phyloP scores from a whole-genome alignment of 2,888 invertebrate genomes.

The Erebia ligea region DNA sequence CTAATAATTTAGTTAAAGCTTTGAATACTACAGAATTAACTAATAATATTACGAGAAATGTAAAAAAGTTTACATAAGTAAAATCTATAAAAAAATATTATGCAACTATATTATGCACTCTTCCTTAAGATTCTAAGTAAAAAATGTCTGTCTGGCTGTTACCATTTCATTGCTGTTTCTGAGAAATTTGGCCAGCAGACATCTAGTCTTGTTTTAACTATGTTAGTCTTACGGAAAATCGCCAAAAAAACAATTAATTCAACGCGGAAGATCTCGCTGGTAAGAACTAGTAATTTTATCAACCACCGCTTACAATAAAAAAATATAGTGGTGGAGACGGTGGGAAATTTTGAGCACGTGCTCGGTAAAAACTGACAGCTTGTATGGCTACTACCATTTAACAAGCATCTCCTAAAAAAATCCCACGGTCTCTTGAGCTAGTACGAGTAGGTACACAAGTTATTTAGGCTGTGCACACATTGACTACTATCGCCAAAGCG shows the following conservation, averaged over 20 bases:
- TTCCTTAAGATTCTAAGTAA: neutral
- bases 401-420: neutral
- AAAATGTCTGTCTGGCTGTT: neutral
- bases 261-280: neutral
- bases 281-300: constrained; percentile 38
- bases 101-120: neutral
- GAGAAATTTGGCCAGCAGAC: neutral
- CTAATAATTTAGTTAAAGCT: constrained; percentile 1
- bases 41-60: neutral
- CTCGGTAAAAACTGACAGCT: neutral
- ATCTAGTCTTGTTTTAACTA: too few relatives aligned
- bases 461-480: neutral
- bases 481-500: too few relatives aligned
- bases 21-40: neutral
- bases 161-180: neutral
- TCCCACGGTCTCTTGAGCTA: neutral
- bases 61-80: neutral
- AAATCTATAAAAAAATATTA: neutral
- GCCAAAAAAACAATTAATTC: neutral
- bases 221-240: neutral
- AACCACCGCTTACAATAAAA: constrained; percentile 36
- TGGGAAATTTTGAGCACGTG: neutral
- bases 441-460: neutral
- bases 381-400: neutral
- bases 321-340: neutral